These are phyloP conservation scores for Bos javanicus DNA, from an alignment of 2,113 vertebrate genomes.

Conservation along the genomic window DNA sequence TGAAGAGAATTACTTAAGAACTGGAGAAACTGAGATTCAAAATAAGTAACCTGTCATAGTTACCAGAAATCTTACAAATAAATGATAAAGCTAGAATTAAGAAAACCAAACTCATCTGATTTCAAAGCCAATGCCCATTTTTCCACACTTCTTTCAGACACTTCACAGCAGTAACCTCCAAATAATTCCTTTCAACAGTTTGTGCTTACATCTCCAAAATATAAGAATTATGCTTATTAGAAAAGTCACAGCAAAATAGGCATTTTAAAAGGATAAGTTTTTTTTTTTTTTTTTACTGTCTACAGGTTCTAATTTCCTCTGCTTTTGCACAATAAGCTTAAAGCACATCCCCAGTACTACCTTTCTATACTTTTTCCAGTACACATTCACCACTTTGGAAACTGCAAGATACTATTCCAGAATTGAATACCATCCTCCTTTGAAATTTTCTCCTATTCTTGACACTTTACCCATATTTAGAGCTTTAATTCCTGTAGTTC, in stretches of 20 bases:
- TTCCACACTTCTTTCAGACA: background rate
- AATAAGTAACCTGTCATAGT: background rate
- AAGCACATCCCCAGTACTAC: background rate
- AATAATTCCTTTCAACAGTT: background rate
- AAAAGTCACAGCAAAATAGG: slow-evolving; percentile 16
- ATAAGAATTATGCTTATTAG: background rate
- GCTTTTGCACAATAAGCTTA: background rate
- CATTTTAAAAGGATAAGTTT: background rate
- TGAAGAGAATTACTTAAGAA: slow-evolving; percentile 20
- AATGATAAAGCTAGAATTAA: background rate
- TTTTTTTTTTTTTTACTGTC: background rate
- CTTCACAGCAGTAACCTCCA: background rate
- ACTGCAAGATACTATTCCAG: background rate
- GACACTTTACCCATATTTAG: background rate
- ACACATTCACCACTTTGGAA: background rate
- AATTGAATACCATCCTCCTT: background rate
- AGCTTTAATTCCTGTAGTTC: slow-evolving; percentile 12
- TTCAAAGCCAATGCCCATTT: background rate
- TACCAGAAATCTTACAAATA: background rate
- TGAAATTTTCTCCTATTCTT: slow-evolving; percentile 11
- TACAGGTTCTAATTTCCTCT: background rate
- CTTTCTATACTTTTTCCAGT: background rate
- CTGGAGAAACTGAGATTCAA: background rate
- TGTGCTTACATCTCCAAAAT: background rate
- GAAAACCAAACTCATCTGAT: background rate